Evolutionary conservation across 2,888 invertebrate genomes (phyloP).

Genomic region (Branchipolynoe longqiensis): DNA sequence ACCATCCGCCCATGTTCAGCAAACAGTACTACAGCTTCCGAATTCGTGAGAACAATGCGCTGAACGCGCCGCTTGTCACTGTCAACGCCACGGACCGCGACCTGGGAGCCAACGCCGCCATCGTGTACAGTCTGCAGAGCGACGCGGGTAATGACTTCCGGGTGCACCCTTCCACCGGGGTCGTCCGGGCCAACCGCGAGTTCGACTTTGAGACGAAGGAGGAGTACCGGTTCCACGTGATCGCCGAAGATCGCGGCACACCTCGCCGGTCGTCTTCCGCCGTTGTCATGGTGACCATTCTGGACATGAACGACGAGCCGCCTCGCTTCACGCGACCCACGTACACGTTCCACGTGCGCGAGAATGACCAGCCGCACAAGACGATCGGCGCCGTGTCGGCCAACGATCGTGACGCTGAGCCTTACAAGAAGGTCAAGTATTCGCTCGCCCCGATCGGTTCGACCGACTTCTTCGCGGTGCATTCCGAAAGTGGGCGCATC

Average conservation of each 20-base stretch:
- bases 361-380: slow-evolving; percentile 59
- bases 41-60: slow-evolving; percentile 70
- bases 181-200: slow-evolving; percentile 38
- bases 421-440: slow-evolving; percentile 52
- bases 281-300: slow-evolving; percentile 83
- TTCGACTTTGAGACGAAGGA: slow-evolving; percentile 54
- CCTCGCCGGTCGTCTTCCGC: slow-evolving; percentile 93
- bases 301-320: slow-evolving; percentile 61
- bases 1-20: slow-evolving; percentile 93
- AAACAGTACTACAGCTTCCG: slow-evolving; percentile 67
- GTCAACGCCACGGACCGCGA: slow-evolving; percentile 94
- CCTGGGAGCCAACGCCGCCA: slow-evolving; percentile 87
- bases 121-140: slow-evolving; percentile 25
- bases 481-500: slow-evolving; percentile 93
- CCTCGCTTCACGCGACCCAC: slow-evolving; percentile 59
- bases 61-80: slow-evolving; percentile 86
- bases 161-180: slow-evolving; percentile 48
- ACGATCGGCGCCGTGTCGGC: slow-evolving; percentile 59
- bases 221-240: slow-evolving; percentile 84
- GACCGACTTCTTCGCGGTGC: slow-evolving; percentile 89
- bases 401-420: slow-evolving; percentile 46
- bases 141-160: slow-evolving; percentile 35
- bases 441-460: neutral
- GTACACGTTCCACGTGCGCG: slow-evolving; percentile 58
- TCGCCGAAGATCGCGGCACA: slow-evolving; percentile 91